These are phyloP conservation scores for Cosmopolites sordidus DNA, from an alignment of 2,888 invertebrate genomes.

Conservation along the genomic window DNA sequence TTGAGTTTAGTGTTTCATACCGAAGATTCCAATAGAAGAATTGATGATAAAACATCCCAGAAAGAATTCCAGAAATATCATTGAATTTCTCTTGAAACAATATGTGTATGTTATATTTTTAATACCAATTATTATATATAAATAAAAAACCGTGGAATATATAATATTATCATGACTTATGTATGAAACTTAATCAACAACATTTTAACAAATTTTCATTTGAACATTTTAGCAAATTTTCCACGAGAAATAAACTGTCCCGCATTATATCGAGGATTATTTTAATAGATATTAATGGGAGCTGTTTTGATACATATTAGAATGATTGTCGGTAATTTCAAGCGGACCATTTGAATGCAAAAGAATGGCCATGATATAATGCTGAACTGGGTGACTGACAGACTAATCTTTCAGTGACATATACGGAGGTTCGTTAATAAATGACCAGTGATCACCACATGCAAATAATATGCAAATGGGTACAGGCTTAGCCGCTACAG, in stretches of 20 bases:
- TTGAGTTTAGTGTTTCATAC: too few species aligned
- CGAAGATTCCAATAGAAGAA: too few species aligned
- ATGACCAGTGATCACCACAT: slow-evolving; percentile 47
- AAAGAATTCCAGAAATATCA: too few species aligned
- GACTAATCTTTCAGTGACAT: slow-evolving; percentile 48
- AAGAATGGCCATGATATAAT: slow-evolving; percentile 40
- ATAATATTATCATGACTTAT: too few species aligned
- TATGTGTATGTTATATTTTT: too few species aligned
- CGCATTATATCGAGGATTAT: slow-evolving; percentile 19
- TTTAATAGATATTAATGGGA: slow-evolving; percentile 34
- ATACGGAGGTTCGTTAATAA: slow-evolving; percentile 46
- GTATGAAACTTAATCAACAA: too few species aligned
- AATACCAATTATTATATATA: too few species aligned
- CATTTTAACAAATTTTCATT: too few species aligned
- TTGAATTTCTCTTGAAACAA: too few species aligned
- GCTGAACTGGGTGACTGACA: slow-evolving; percentile 46
- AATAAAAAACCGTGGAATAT: too few species aligned
- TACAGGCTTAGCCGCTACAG: slow-evolving; percentile 21
- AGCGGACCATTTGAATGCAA: slow-evolving; percentile 30
- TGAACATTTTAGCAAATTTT: too few species aligned
- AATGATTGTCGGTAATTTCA: slow-evolving; percentile 34
- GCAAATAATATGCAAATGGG: slow-evolving; percentile 48
- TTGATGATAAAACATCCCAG: too few species aligned
- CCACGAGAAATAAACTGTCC: slow-evolving; percentile 14
- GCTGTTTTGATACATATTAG: slow-evolving; percentile 33